phyloP scores from a whole-genome alignment of 2,113 vertebrate genomes.

The Channa maculata region DNA sequence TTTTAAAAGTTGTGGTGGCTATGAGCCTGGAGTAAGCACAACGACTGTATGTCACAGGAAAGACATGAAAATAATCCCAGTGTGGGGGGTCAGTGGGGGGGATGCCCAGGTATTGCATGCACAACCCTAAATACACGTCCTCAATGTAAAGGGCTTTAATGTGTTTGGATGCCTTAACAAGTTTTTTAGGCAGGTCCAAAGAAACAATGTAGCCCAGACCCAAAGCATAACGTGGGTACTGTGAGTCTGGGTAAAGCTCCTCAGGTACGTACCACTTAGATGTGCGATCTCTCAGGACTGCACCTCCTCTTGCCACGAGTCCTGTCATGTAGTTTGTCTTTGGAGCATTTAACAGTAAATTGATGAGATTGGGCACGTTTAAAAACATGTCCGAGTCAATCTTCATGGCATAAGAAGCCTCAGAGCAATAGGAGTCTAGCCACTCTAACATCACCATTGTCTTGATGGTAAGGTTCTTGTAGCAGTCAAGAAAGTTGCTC shows the following conservation, averaged over 20 bases:
- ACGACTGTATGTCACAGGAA: constrained; percentile 44
- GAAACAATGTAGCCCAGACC: constrained; percentile 85
- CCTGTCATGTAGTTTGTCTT: constrained; percentile 63
- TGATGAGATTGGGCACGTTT: constrained; percentile 72
- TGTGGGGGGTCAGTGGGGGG: background rate
- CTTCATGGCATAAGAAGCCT: constrained; percentile 82
- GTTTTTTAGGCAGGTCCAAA: constrained; percentile 54
- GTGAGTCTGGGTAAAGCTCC: constrained; percentile 10
- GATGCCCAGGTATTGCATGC: constrained; percentile 73
- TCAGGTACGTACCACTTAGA: constrained; percentile 81
- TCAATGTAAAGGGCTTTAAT: constrained; percentile 82
- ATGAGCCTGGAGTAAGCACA: constrained; percentile 68
- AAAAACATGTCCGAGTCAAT: constrained; percentile 85
- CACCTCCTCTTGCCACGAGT: accelerated
- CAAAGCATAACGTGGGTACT: constrained; percentile 75
- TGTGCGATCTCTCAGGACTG: background rate
- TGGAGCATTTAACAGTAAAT: constrained; percentile 19
- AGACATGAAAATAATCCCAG: constrained; percentile 21
- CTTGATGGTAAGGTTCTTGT: constrained; percentile 87
- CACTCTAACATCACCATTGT: constrained; percentile 89
- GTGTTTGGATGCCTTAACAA: constrained; percentile 65
- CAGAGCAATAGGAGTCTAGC: constrained; percentile 79
- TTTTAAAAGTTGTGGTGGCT: background rate
- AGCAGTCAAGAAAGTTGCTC: constrained; percentile 86
- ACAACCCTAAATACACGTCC: constrained; percentile 79